A percentile compares a stretch with the other conserved stretches of the same genome.
phyloP scores from a whole-genome alignment of 2,797 vertebrate species.

The Chiroxiphia lanceolata region DNA sequence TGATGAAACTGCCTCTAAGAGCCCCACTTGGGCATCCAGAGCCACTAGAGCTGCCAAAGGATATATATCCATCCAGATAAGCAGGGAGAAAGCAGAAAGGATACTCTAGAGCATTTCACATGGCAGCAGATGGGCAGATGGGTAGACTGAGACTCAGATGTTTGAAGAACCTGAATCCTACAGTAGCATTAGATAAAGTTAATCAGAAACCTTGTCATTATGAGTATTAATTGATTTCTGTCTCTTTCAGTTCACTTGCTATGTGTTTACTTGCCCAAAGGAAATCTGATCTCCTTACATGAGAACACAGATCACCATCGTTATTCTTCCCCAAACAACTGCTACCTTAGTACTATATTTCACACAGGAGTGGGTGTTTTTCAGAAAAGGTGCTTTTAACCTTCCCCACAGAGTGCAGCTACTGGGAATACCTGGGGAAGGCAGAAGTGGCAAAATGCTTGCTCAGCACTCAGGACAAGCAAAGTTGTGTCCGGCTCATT shows the following conservation, averaged over 20 bases:
- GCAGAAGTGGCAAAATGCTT: not conserved
- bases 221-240: not conserved
- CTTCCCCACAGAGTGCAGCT: not conserved
- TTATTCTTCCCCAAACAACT: not conserved
- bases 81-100: not conserved
- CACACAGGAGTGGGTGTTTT: not conserved
- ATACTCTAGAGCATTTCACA: not conserved
- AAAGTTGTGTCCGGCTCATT: not conserved
- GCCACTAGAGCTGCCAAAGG: not conserved
- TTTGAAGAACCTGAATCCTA: not conserved
- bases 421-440: not conserved
- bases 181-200: not conserved
- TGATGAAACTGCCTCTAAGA: not conserved
- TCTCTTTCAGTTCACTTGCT: not conserved
- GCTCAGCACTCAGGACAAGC: not conserved
- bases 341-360: not conserved
- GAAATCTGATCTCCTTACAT: not conserved
- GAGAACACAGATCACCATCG: not conserved
- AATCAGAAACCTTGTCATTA: not conserved
- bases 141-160: not conserved
- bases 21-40: not conserved
- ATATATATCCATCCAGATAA: not conserved
- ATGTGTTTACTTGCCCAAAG: not conserved
- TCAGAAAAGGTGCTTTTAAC: not conserved
- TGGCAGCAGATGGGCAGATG: not conserved